Evolutionary conservation across 2,797 vertebrate species (phyloP).

Genomic region (Potorous gilbertii): DNA sequence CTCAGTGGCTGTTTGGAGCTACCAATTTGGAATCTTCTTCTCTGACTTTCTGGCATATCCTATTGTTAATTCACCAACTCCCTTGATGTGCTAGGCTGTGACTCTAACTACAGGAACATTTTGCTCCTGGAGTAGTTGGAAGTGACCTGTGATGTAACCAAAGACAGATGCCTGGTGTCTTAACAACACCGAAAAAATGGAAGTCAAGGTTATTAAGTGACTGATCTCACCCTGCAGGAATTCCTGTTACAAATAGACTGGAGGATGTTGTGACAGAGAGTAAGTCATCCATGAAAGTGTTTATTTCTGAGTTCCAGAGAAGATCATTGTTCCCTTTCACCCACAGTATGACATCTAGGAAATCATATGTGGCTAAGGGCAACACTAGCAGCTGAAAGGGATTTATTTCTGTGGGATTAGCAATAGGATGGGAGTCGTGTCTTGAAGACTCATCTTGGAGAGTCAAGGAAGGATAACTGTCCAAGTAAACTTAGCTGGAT

Average conservation of each 20-base stretch:
- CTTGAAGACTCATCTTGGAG: not conserved
- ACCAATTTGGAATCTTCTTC: slow-evolving; percentile 33
- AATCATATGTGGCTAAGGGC: slow-evolving; percentile 9
- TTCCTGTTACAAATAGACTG: slow-evolving; percentile 80
- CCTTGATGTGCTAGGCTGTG: slow-evolving; percentile 22
- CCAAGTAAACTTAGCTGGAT: not conserved
- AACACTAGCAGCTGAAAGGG: slow-evolving; percentile 1
- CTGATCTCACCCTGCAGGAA: slow-evolving; percentile 83
- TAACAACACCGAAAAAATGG: slow-evolving; percentile 69
- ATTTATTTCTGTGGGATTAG: not conserved
- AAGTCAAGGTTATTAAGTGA: slow-evolving; percentile 60
- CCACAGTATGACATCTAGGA: not conserved
- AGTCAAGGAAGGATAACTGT: not conserved
- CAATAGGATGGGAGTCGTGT: not conserved
- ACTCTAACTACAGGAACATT: slow-evolving; percentile 43
- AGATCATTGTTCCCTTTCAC: slow-evolving; percentile 39
- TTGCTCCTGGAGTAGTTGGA: slow-evolving; percentile 67
- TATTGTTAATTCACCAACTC: slow-evolving; percentile 24
- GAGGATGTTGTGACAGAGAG: slow-evolving; percentile 78
- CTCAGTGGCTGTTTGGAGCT: not conserved
- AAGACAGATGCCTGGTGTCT: slow-evolving; percentile 68
- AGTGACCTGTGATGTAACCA: slow-evolving; percentile 66
- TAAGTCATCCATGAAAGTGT: slow-evolving; percentile 80
- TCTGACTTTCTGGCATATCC: not conserved
- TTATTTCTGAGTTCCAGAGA: slow-evolving; percentile 72